Evolutionary conservation across 2,113 vertebrate species (phyloP), one percentile per base, ranked within the genome.

Genomic region (Sturnira hondurensis): DNA sequence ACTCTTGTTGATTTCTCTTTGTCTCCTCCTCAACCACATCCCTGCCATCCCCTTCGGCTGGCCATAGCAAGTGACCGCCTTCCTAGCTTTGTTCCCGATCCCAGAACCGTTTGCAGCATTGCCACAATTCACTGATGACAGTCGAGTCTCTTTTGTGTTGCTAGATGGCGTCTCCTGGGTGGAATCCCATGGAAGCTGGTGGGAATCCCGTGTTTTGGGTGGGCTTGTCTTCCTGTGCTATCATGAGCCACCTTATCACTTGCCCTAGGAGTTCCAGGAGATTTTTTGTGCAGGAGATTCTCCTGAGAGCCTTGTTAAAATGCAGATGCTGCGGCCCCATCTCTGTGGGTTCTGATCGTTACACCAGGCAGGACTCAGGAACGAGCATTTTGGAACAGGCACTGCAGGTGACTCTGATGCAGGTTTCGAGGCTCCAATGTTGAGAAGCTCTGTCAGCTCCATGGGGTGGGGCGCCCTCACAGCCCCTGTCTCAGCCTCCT

Each of bases 381-480:
- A 26, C 1, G 7, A 78, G 9, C 24, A 19, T 56, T 56, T 43
- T 43, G 77, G 56, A 73, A 20, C 11, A 61, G 84, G 17, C n/a
- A 68, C 17, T 2, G 22, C 8, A 38, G 22, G 50, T 58, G 15
- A 73, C 22, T 77, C 86, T 58, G 47, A 65, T n/a, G 70, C 11
- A 31, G 45, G 19, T 88, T 71, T 63, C 6, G 36, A 56, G 52
- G 50, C 31, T 47, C 33, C 47, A 36, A 15, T 7, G 5, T 28
- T 22, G 22, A 78, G 41, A 67, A 50, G 68, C 22, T 41, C 16
- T 31, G 84, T 50, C 13, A 47, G 3, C 15, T 6, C 50, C 31
- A 0, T 0, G 1, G 58, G 45, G 26, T 58, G 38, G 14, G 0
- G 8, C n/a, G 41, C 13, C 52, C 56, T 38, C 38, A 12, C 11